These are phyloP conservation scores for Dreissena polymorpha DNA, from an alignment of 1,140 invertebrate genomes.

Conservation along the genomic window DNA sequence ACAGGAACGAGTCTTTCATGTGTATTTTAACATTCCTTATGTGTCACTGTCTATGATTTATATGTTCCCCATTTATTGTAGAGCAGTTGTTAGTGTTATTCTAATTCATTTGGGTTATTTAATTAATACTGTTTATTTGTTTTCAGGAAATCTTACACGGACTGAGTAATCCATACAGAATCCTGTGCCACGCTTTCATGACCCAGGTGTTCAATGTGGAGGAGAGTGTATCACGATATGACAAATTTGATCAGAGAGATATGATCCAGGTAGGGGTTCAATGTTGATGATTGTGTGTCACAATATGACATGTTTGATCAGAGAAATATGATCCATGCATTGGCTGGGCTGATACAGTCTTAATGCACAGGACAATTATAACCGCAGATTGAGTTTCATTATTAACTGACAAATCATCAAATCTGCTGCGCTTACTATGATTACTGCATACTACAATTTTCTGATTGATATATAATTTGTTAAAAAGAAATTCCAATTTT, in stretches of 20 bases:
- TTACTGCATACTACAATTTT: no score
- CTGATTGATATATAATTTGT: no score
- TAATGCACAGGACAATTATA: neutral
- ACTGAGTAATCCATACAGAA: slow-evolving; percentile 66
- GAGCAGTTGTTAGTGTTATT: no score
- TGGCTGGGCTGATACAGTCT: no score
- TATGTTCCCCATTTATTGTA: no score
- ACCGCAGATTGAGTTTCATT: neutral
- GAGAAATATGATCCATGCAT: slow-evolving; percentile 71
- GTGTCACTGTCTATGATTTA: neutral
- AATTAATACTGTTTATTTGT: neutral
- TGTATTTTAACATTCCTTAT: neutral
- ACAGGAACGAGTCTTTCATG: neutral
- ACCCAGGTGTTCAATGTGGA: slow-evolving; percentile 67
- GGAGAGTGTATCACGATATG: slow-evolving; percentile 42
- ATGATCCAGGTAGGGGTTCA: slow-evolving; percentile 67
- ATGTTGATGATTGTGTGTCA: slow-evolving; percentile 54
- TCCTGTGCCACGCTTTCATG: slow-evolving; percentile 67
- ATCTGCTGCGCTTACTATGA: no score
- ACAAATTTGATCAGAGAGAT: slow-evolving; percentile 67
- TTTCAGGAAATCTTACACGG: slow-evolving; percentile 73
- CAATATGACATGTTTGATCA: slow-evolving; percentile 61
- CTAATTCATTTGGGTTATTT: no score
- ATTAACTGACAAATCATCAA: neutral
- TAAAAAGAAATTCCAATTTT: no score